Conservation (phyloP, 2,888 invertebrate genomes). For the Aproaerema taeniolella region DNA sequence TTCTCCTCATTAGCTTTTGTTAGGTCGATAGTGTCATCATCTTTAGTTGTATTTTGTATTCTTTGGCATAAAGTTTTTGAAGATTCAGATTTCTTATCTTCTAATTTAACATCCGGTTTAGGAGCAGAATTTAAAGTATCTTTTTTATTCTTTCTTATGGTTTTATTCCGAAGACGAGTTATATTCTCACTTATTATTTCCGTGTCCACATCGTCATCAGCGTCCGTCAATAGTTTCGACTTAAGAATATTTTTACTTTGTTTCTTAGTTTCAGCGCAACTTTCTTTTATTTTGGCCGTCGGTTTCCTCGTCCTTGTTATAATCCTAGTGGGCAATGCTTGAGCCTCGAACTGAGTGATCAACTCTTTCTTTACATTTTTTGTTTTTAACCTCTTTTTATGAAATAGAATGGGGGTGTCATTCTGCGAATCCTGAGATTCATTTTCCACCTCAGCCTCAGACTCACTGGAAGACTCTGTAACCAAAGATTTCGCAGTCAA, state of each 20-base stretch:
- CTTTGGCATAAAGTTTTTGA: background rate
- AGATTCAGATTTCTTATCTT: slow-evolving; percentile 5
- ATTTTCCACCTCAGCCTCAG: slow-evolving; percentile 41
- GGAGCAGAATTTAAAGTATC: slow-evolving; percentile 22
- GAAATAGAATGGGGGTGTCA: slow-evolving; percentile 40
- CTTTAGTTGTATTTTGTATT: slow-evolving; percentile 1
- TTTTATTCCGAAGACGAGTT: slow-evolving; percentile 40
- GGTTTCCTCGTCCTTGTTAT: slow-evolving; percentile 54
- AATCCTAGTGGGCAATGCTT: slow-evolving; percentile 47
- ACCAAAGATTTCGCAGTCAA: slow-evolving; percentile 23
- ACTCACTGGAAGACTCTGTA: slow-evolving; percentile 50
- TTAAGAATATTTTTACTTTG: slow-evolving; percentile 35
- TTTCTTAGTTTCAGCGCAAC: slow-evolving; percentile 26
- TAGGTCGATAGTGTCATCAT: background rate
- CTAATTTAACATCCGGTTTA: slow-evolving; percentile 8
- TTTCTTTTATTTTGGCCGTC: slow-evolving; percentile 38
- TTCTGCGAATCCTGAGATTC: slow-evolving; percentile 28
- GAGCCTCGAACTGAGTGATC: slow-evolving; percentile 42
- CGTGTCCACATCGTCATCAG: slow-evolving; percentile 44
- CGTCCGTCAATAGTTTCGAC: slow-evolving; percentile 38
- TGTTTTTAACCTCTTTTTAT: slow-evolving; percentile 32
- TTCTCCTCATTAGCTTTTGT: slow-evolving; percentile 7
- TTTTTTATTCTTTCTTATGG: slow-evolving; percentile 33
- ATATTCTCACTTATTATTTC: slow-evolving; percentile 55
- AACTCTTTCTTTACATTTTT: slow-evolving; percentile 41